Conservation (phyloP, 2,113 vertebrate species). For the Ceuthmochares aereus region DNA sequence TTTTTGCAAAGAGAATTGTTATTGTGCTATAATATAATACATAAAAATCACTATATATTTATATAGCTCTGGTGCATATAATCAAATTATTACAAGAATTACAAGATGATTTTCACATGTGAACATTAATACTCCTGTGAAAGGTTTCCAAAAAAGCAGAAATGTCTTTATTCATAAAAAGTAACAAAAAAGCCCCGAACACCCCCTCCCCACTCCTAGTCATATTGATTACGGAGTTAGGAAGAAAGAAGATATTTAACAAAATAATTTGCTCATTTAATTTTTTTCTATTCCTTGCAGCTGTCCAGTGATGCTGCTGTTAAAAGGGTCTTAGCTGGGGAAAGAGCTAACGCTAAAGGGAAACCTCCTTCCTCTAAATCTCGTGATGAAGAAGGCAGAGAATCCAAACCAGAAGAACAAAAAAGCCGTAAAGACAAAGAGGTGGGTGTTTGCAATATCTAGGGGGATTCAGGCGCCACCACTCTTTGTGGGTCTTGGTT, state of each 20-base stretch:
- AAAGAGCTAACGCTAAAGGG: constrained; percentile 81
- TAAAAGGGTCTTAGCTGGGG: constrained; percentile 86
- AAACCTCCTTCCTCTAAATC: constrained; percentile 77
- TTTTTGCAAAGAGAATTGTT: background rate
- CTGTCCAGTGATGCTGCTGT: constrained; percentile 93
- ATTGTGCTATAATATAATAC: background rate
- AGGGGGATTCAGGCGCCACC: background rate
- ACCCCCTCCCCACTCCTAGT: too few relatives aligned
- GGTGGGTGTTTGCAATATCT: constrained; percentile 6
- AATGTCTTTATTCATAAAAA: background rate
- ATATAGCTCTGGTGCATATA: background rate
- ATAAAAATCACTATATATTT: background rate
- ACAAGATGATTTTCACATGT: background rate
- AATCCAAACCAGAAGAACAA: constrained; percentile 67
- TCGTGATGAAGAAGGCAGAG: constrained; percentile 83
- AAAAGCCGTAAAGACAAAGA: constrained; percentile 75
- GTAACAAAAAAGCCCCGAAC: too few relatives aligned
- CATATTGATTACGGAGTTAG: background rate
- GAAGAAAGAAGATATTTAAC: background rate
- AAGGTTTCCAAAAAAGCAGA: background rate
- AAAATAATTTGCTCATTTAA: background rate
- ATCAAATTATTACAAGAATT: background rate
- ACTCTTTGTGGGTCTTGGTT: background rate
- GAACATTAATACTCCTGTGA: background rate
- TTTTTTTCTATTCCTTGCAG: constrained; percentile 65